Evolutionary conservation across 2,113 vertebrate species (phyloP).

Genomic region (Cavia aperea): DNA sequence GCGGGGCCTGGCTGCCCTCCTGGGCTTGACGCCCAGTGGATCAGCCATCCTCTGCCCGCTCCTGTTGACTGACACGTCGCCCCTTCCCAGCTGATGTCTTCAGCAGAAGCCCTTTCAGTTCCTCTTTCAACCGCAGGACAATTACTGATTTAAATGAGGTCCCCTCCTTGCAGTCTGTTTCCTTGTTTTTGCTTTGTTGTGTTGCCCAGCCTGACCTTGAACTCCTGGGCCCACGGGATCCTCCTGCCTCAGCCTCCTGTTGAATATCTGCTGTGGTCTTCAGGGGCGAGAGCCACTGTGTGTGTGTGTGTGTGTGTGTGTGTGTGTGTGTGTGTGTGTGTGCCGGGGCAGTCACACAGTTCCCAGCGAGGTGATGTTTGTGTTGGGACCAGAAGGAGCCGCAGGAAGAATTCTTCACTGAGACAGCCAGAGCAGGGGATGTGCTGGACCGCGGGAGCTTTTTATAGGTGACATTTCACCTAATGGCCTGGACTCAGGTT

Average conservation of each 20-base stretch:
- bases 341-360: too few species aligned
- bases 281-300: neutral
- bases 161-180: too few species aligned
- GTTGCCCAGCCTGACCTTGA: neutral
- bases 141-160: accelerated
- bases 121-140: neutral
- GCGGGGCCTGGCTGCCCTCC: too few species aligned
- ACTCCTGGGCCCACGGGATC: neutral
- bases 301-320: too few species aligned
- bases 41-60: neutral
- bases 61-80: accelerated
- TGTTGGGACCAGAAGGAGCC: neutral
- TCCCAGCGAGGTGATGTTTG: neutral
- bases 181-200: neutral
- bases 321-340: too few species aligned
- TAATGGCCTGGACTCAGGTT: neutral
- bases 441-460: neutral
- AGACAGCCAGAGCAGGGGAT: accelerated
- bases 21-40: neutral
- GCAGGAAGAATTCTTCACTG: neutral
- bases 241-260: neutral
- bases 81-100: accelerated
- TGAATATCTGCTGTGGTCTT: too few species aligned
- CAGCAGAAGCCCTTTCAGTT: neutral
- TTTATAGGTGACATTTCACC: neutral